Percentiles rank a stretch among this genome's conserved stretches.
phyloP scores from a whole-genome alignment of 2,797 vertebrate genomes.

The Tragelaphus oryx region DNA sequence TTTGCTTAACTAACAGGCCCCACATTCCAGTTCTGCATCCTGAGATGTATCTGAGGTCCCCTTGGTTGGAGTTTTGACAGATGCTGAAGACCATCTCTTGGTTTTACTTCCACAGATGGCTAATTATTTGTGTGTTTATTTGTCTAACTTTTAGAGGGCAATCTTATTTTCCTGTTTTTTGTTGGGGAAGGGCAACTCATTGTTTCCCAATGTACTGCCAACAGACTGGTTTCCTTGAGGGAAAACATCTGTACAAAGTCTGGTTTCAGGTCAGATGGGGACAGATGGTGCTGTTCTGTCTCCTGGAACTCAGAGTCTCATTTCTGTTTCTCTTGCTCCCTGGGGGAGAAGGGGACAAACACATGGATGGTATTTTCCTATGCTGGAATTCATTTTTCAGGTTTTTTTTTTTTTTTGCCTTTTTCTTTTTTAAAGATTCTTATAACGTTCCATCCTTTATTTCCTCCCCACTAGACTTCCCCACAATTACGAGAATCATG shows the following conservation, averaged over 20 bases:
- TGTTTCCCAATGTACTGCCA: not conserved
- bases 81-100: not conserved
- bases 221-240: not conserved
- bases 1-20: not conserved
- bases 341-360: not conserved
- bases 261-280: not conserved
- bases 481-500: not conserved
- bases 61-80: not conserved
- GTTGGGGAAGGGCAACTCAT: not conserved
- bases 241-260: not conserved
- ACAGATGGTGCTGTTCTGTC: not conserved
- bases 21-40: not conserved
- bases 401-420: not conserved
- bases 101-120: not conserved
- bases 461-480: not conserved
- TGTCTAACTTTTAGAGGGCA: not conserved
- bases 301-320: not conserved
- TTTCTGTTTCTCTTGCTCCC: not conserved
- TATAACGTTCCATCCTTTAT: not conserved
- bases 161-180: not conserved
- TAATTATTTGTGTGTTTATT: not conserved
- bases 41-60: too few relatives aligned
- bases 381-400: not conserved
- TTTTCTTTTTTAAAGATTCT: not conserved
- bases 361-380: not conserved